A percentile compares a stretch with the other conserved stretches of the same genome.
Evolutionary conservation across 2,797 vertebrate genomes (phyloP).

Genomic region (Oreochromis grahami): DNA sequence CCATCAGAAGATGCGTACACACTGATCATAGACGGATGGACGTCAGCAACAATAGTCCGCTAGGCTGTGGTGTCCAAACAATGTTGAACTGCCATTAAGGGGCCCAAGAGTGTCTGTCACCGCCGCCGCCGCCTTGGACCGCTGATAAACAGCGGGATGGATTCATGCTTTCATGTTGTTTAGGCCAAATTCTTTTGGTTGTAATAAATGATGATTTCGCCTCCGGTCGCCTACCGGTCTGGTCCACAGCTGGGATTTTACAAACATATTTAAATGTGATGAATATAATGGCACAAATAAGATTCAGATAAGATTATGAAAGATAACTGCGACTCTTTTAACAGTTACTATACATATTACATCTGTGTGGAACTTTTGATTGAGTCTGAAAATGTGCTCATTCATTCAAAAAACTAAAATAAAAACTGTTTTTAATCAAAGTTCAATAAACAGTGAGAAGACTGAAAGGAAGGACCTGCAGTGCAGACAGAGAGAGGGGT

Average conservation of each 20-base stretch:
- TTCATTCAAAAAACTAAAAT: too few species aligned
- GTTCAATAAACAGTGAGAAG: neutral
- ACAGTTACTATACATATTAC: neutral
- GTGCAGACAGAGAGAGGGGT: neutral
- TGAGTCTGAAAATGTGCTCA: neutral
- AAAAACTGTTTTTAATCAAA: too few species aligned
- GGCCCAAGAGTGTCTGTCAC: neutral
- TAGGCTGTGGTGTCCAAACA: neutral
- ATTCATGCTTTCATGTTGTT: neutral
- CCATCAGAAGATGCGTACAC: neutral
- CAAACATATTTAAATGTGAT: neutral
- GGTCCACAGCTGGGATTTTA: neutral
- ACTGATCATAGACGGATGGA: neutral
- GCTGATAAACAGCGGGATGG: neutral
- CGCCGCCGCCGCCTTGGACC: rapidly evolving
- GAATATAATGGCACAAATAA: neutral
- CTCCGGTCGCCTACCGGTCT: rapidly evolving
- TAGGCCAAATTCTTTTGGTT: too few species aligned
- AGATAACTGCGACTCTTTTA: neutral
- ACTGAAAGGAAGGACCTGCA: neutral
- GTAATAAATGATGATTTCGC: too few species aligned
- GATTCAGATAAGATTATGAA: neutral
- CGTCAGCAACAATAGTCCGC: neutral
- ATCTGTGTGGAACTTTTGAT: neutral
- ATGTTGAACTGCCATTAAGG: neutral